phyloP scores from a whole-genome alignment of 2,888 invertebrate species.

The Chymomyza amoena region DNA sequence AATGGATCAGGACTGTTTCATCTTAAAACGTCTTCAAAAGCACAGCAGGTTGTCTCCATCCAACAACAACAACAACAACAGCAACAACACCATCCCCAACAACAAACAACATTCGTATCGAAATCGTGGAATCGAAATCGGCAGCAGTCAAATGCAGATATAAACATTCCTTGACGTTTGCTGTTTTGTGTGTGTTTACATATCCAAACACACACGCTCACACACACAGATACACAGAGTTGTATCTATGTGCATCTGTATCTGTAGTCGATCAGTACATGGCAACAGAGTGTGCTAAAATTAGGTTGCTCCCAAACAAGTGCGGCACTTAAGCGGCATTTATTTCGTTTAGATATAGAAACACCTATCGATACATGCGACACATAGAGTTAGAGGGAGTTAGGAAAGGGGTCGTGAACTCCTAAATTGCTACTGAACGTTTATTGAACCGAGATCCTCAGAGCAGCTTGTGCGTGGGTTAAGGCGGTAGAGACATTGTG shows the following conservation, averaged over 20 bases:
- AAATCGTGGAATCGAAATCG: background rate
- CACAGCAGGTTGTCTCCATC: constrained; percentile 74
- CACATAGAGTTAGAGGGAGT: too few relatives aligned
- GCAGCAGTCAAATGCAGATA: constrained; percentile 44
- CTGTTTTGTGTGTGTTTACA: constrained; percentile 39
- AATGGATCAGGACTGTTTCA: constrained; percentile 65
- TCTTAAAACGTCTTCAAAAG: constrained; percentile 57
- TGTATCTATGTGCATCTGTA: background rate
- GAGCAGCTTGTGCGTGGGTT: too few relatives aligned
- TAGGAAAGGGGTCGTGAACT: too few relatives aligned
- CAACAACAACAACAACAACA: background rate
- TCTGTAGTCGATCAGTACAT: background rate
- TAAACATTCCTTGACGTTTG: constrained; percentile 47
- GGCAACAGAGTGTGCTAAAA: constrained; percentile 3
- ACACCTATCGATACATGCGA: background rate
- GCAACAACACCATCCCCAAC: background rate
- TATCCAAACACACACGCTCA: constrained; percentile 45
- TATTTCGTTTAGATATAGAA: background rate
- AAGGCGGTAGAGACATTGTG: too few relatives aligned
- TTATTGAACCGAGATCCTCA: too few relatives aligned
- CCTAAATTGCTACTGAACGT: too few relatives aligned
- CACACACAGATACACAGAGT: constrained; percentile 8
- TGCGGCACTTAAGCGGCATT: background rate
- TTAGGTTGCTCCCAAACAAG: background rate
- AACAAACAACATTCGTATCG: background rate